Evolutionary conservation across 2,888 invertebrate genomes (phyloP).

Genomic region (Phrixothrix hirtus): DNA sequence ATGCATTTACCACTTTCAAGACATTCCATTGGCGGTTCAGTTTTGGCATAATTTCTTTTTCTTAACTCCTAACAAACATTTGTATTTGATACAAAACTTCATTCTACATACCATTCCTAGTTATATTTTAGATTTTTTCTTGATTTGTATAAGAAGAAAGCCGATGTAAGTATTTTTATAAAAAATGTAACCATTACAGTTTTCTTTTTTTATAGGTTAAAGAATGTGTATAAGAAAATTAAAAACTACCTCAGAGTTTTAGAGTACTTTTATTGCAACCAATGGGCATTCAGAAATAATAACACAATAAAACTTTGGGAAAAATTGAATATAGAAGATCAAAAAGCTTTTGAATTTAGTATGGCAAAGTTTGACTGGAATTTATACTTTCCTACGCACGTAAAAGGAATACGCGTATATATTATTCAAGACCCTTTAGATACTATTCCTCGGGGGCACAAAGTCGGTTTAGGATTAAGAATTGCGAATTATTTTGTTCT

Average conservation of each 20-base stretch:
- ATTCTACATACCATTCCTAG: constrained; percentile 67
- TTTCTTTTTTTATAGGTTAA: background rate
- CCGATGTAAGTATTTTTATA: background rate
- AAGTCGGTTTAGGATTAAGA: constrained; percentile 53
- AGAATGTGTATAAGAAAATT: background rate
- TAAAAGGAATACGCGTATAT: constrained; percentile 72
- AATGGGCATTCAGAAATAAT: constrained; percentile 60
- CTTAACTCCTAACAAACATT: constrained; percentile 45
- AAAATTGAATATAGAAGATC: constrained; percentile 54
- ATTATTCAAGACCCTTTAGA: constrained; percentile 76
- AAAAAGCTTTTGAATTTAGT: constrained; percentile 70
- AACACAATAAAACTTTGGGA: constrained; percentile 64
- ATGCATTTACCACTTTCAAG: constrained; percentile 51
- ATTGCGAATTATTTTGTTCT: constrained; percentile 45
- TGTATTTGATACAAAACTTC: constrained; percentile 56
- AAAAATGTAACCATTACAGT: background rate
- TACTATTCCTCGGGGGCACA: constrained; percentile 65
- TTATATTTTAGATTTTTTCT: constrained; percentile 60
- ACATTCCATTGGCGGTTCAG: constrained; percentile 59
- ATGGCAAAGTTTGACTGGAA: constrained; percentile 72
- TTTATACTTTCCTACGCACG: constrained; percentile 68
- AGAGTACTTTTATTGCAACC: constrained; percentile 74
- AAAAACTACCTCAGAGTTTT: constrained; percentile 58
- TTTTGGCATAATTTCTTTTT: constrained; percentile 56
- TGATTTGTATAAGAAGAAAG: background rate